Percentiles rank a stretch among this genome's conserved stretches.
Conservation (phyloP, 2,113 vertebrate genomes). For the Strix aluco region DNA sequence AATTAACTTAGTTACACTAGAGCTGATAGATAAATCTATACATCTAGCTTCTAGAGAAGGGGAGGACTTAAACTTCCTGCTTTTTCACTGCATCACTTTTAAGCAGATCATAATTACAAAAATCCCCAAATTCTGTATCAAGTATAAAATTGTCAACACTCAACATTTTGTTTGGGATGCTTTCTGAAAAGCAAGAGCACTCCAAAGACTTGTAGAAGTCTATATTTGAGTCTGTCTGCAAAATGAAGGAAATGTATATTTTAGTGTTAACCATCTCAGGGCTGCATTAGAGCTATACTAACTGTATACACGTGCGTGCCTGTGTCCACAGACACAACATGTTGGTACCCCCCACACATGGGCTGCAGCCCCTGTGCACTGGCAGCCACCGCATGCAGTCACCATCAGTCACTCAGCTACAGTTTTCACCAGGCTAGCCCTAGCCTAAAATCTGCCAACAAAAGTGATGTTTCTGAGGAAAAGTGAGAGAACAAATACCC, state of each 20-base stretch:
- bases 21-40: background rate
- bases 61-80: background rate
- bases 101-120: background rate
- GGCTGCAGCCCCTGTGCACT: background rate
- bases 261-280: background rate
- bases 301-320: rapidly evolving
- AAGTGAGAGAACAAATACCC: background rate
- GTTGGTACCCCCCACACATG: rapidly evolving
- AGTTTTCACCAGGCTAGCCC: background rate
- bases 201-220: background rate
- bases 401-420: background rate
- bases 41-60: background rate
- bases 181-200: background rate
- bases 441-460: background rate
- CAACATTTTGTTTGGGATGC: background rate
- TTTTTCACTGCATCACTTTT: background rate
- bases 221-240: background rate
- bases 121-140: background rate
- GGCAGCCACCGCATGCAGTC: rapidly evolving
- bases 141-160: background rate
- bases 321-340: rapidly evolving
- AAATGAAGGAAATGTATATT: background rate
- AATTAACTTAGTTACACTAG: background rate
- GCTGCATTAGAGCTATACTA: background rate
- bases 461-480: background rate